phyloP scores from a whole-genome alignment of 2,113 vertebrate species.

The Gambusia holbrooki region DNA sequence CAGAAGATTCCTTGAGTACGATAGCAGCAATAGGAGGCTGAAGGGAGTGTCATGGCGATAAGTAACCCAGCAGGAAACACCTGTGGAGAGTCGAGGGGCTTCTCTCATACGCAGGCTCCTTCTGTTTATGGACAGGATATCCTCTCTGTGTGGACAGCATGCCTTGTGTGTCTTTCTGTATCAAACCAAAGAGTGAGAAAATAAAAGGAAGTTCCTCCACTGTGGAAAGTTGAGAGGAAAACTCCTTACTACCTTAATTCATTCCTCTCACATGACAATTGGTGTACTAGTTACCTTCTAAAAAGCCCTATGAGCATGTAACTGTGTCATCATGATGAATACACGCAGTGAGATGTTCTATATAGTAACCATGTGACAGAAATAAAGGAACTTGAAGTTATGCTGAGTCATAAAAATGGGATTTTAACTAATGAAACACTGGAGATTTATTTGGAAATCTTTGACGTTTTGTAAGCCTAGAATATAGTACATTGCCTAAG shows the following conservation, averaged over 20 bases:
- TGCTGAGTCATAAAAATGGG: conserved; percentile 12
- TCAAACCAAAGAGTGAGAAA: conserved; percentile 3
- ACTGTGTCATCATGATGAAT: background rate
- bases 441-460: background rate
- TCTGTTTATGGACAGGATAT: conserved; percentile 42
- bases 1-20: background rate
- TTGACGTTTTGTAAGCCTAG: background rate
- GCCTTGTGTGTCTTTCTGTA: conserved; percentile 30
- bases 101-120: conserved; percentile 26
- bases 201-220: background rate
- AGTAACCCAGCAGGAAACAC: conserved; percentile 39
- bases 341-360: background rate
- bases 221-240: background rate
- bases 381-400: background rate
- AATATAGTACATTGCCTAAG: background rate
- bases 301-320: no score
- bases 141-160: conserved; percentile 1
- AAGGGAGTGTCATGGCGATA: background rate
- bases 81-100: conserved; percentile 29
- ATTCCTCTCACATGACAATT: background rate
- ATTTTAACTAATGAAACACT: background rate
- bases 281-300: no score
- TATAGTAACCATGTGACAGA: background rate
- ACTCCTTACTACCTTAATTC: background rate
- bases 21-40: background rate